Base-by-base conservation (phyloP, 2,888 invertebrate genomes). In the Agrotis clavis region DNA sequence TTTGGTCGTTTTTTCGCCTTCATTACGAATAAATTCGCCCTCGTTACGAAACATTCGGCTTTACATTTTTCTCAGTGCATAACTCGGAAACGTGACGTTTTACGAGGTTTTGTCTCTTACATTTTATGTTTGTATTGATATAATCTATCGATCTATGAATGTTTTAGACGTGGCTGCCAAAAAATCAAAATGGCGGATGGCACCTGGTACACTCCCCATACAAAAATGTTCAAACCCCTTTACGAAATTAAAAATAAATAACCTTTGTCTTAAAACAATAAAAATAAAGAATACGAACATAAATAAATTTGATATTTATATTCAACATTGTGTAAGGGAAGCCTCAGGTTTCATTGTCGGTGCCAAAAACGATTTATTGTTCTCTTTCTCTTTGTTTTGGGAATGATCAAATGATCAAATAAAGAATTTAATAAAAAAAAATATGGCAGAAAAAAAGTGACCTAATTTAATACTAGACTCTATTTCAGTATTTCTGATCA, bases 271-370 rank as follows among this genome's bases (percentile, higher is more conserved):
- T 25, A 25, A 51, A 51, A 18, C 30, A 19, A n/a, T n/a, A 25
- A n/a, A 21, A 35, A n/a, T 73, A 2, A 35, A 53, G 14, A 74
- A 48, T n/a, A 41, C 25, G 14, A 1, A 4, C 18, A 21, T n/a
- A 48, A 56, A 74, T 74, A 41, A 16, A 1, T 64, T 71, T 63
- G 35, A 35, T 35, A 35, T 35, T 41, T 41, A 11, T 41, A 45
- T 62, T 48, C n/a, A 41, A 13, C 21, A 47, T 51, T 57, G 66
- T 75, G 63, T 56, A 41, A 25, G 30, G 54, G 13, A 45, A 74
- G 41, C 41, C 54, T 2, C 9, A 56, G 50, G 56, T 51, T 47
- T 51, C 3, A 47, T 57, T 47, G 45, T 18, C n/a, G 35, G 50
- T 47, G 51, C 18, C 35, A 67, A 73, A 65, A 7, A 13, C 5